phyloP scores from a whole-genome alignment of 1,140 invertebrate species.

The Phocides pigmalion region DNA sequence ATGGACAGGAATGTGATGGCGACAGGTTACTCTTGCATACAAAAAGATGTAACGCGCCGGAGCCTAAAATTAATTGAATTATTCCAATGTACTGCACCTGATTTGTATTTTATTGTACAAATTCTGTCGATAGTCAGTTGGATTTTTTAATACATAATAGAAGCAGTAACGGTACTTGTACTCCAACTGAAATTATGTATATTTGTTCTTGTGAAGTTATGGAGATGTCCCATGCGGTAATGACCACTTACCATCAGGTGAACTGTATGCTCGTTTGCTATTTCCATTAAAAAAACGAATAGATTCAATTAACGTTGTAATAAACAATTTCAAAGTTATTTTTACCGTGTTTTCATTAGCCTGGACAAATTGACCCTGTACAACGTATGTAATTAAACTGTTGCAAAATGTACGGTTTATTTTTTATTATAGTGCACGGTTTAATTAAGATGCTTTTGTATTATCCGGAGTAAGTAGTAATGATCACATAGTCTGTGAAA shows the following conservation, averaged over 20 bases:
- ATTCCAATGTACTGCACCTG: not conserved
- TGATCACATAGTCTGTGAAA: not conserved
- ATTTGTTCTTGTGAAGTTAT: constrained; percentile 1
- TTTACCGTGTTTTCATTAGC: constrained; percentile 15
- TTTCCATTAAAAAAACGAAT: too few species aligned
- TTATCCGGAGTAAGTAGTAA: constrained; percentile 3
- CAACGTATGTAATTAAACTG: constrained; percentile 10
- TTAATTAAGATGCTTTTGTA: constrained; percentile 15
- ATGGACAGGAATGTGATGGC: constrained; percentile 17
- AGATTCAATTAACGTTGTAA: constrained; percentile 2
- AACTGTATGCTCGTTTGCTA: too few species aligned
- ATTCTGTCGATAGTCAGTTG: too few species aligned
- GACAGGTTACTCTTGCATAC: constrained; percentile 9
- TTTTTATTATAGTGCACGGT: constrained; percentile 11
- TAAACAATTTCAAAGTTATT: constrained; percentile 11
- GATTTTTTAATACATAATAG: too few species aligned
- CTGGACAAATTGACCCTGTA: not conserved
- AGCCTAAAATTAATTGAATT: not conserved
- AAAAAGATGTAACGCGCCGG: not conserved
- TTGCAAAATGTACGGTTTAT: constrained; percentile 11
- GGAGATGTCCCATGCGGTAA: too few species aligned
- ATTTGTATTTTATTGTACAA: too few species aligned
- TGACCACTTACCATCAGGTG: too few species aligned
- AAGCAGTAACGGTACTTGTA: too few species aligned
- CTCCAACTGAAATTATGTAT: too few species aligned